phyloP scores from a whole-genome alignment of 2,113 vertebrate species.

The Emydocephalus ijimae region DNA sequence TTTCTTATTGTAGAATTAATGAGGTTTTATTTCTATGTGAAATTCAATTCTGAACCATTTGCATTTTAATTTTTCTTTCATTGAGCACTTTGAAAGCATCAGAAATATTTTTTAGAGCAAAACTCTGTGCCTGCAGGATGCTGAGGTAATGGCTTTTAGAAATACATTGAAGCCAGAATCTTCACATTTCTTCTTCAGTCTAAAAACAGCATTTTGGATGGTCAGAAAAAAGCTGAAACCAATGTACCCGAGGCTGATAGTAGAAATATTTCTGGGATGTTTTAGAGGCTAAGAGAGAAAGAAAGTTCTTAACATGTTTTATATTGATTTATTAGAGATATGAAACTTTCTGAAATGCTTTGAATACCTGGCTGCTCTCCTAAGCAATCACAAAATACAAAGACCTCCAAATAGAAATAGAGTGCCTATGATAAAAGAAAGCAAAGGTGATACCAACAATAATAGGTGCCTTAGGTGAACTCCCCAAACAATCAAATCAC shows the following conservation, averaged over 20 bases:
- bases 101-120: neutral
- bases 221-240: neutral
- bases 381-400: neutral
- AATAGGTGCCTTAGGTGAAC: neutral
- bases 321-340: neutral
- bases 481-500: neutral
- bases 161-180: neutral
- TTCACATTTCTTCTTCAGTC: neutral
- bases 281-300: neutral
- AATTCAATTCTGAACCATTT: constrained; percentile 7
- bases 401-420: neutral
- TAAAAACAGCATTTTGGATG: neutral
- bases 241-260: neutral
- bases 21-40: neutral
- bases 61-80: constrained; percentile 8
- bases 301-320: neutral
- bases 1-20: constrained; percentile 13
- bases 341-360: neutral
- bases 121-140: constrained; percentile 5
- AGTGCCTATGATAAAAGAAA: neutral
- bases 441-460: neutral
- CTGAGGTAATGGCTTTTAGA: neutral
- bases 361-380: neutral
- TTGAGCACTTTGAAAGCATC: neutral
- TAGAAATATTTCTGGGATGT: neutral